Percentiles rank a stretch among this genome's conserved stretches.
Evolutionary conservation across 1,140 invertebrate species (phyloP).

Genomic region (Pseudomyrmex concolor): DNA sequence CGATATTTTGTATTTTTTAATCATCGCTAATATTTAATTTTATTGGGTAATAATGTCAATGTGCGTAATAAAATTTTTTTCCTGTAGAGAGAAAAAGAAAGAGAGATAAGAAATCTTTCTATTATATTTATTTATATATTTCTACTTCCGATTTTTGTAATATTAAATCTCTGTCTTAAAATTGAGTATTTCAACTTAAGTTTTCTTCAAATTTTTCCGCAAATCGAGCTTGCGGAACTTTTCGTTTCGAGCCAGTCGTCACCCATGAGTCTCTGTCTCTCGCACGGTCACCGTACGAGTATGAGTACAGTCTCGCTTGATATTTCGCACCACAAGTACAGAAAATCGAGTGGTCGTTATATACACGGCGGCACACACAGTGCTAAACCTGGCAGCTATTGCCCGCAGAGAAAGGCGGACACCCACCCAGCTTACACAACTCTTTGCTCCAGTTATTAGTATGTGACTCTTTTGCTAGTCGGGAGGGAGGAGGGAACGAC

Average conservation of each 20-base stretch:
- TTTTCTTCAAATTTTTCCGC: neutral
- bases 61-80: neutral
- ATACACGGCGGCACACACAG: constrained; percentile 21
- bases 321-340: neutral
- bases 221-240: neutral
- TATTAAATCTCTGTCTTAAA: neutral
- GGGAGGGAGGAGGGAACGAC: constrained; percentile 12
- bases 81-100: too few species aligned
- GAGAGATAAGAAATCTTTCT: too few species aligned
- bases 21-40: neutral
- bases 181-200: neutral
- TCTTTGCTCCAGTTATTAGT: constrained; percentile 73
- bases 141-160: neutral
- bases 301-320: constrained; percentile 12
- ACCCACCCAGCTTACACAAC: constrained; percentile 73
- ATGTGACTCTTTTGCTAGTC: constrained; percentile 59
- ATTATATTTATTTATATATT: too few species aligned
- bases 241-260: neutral
- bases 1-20: neutral
- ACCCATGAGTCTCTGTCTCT: too few species aligned
- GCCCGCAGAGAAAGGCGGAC: constrained; percentile 70
- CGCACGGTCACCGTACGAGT: neutral
- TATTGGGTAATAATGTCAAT: neutral
- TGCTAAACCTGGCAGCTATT: constrained; percentile 56
- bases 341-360: constrained; percentile 55